Percentiles rank a stretch among this genome's conserved stretches.
Evolutionary conservation across 2,888 invertebrate genomes (phyloP).

Genomic region (Euplexia lucipara): DNA sequence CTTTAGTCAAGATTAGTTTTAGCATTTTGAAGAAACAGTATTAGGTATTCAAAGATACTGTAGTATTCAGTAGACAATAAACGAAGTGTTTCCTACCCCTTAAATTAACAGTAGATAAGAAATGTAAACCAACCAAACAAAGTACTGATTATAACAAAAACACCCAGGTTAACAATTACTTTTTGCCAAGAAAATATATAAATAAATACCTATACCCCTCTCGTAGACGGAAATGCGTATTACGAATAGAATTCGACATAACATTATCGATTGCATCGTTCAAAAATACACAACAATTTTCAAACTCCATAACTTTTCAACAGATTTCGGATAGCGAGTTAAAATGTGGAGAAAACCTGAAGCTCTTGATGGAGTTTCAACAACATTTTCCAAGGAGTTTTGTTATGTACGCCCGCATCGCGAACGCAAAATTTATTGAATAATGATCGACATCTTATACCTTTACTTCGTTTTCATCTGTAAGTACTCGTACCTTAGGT

Average conservation of each 20-base stretch:
- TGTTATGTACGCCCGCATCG: not conserved
- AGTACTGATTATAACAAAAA: too few species aligned
- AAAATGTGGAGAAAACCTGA: slow-evolving; percentile 50
- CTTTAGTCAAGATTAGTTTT: too few species aligned
- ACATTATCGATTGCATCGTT: slow-evolving; percentile 54
- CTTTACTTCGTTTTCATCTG: slow-evolving; percentile 5
- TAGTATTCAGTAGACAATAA: too few species aligned
- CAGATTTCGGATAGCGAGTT: slow-evolving; percentile 47
- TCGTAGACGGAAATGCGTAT: not conserved
- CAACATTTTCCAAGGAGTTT: slow-evolving; percentile 43
- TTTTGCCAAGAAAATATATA: not conserved
- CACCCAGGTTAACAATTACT: too few species aligned
- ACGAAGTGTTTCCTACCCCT: not conserved
- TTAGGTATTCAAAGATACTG: not conserved
- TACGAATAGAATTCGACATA: slow-evolving; percentile 12
- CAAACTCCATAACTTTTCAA: slow-evolving; percentile 58
- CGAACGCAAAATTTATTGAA: slow-evolving; percentile 44
- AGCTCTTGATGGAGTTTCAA: slow-evolving; percentile 44
- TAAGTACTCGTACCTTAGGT: not conserved
- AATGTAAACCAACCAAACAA: too few species aligned
- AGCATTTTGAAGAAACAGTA: not conserved
- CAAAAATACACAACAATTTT: slow-evolving; percentile 54
- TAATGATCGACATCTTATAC: slow-evolving; percentile 28
- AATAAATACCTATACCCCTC: too few species aligned
- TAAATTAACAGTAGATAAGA: too few species aligned